A percentile compares a stretch with the other conserved stretches of the same genome.
Conservation (phyloP, 2,113 vertebrate genomes). For the Leptocoma aspasia region DNA sequence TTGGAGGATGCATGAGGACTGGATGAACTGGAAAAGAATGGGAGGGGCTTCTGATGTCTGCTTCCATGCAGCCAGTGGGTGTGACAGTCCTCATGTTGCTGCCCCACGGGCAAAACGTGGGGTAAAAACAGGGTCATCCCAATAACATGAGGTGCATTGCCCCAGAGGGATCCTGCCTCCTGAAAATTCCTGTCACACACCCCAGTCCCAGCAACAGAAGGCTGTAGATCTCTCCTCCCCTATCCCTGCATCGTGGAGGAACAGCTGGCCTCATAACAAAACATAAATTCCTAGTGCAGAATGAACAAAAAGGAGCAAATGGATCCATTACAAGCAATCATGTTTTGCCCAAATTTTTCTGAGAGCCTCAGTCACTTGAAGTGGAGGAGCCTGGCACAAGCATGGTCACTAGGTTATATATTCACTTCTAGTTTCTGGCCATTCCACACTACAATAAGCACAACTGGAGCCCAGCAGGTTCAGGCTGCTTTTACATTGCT, state of each 20-base stretch:
- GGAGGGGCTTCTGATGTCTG: neutral
- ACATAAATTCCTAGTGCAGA: neutral
- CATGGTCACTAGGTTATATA: neutral
- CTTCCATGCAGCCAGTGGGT: neutral
- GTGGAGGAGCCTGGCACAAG: neutral
- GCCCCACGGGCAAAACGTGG: neutral
- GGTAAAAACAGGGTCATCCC: neutral
- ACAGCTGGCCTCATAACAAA: neutral
- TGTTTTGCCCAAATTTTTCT: neutral
- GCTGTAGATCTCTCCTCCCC: neutral
- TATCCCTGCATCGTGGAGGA: neutral
- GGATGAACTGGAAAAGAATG: neutral
- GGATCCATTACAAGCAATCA: neutral
- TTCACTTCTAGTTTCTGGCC: neutral
- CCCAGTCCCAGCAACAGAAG: neutral
- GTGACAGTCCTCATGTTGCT: neutral
- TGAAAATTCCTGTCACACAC: neutral
- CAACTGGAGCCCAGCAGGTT: neutral
- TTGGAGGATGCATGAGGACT: neutral
- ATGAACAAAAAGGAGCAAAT: neutral
- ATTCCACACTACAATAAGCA: neutral
- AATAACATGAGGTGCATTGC: rapidly evolving
- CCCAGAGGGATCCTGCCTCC: neutral
- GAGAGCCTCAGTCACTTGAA: neutral
- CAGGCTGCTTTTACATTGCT: constrained; percentile 13